phyloP scores from a whole-genome alignment of 2,888 invertebrate species.

The Acanthosoma haemorrhoidale region DNA sequence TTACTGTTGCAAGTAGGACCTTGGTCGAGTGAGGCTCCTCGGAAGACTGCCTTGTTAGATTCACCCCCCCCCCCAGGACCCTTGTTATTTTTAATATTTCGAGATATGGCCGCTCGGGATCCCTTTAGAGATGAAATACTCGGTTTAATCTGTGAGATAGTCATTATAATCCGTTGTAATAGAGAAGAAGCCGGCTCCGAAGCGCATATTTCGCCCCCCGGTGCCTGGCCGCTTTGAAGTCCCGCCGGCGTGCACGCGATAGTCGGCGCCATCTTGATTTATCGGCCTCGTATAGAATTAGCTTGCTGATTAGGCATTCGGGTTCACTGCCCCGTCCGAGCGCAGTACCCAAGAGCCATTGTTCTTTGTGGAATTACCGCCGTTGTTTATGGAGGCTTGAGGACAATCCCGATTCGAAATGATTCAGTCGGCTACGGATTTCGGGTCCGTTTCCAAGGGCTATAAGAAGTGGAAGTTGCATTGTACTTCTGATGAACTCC shows the following conservation, averaged over 20 bases:
- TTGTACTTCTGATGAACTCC: too few species aligned
- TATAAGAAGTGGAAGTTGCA: too few species aligned
- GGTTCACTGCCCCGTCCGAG: not conserved
- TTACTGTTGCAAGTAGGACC: too few species aligned
- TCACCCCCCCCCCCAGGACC: too few species aligned
- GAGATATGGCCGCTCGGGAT: not conserved
- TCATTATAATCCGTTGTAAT: not conserved
- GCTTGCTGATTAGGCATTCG: not conserved
- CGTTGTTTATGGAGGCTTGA: too few species aligned
- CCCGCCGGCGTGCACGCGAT: conserved; percentile 9
- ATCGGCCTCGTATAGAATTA: conserved; percentile 1
- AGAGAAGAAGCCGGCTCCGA: not conserved
- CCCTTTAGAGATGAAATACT: too few species aligned
- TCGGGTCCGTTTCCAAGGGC: too few species aligned
- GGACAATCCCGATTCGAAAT: too few species aligned
- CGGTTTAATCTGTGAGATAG: not conserved
- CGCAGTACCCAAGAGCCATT: not conserved
- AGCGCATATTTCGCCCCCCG: not conserved
- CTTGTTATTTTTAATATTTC: not conserved
- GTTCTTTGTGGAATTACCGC: too few species aligned
- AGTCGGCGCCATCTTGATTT: conserved; percentile 9
- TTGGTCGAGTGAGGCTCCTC: too few species aligned
- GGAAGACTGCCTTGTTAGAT: too few species aligned
- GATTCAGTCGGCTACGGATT: too few species aligned
- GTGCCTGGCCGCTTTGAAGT: not conserved